phyloP scores from a whole-genome alignment of 2,797 vertebrate species.

The Chelon auratus region DNA sequence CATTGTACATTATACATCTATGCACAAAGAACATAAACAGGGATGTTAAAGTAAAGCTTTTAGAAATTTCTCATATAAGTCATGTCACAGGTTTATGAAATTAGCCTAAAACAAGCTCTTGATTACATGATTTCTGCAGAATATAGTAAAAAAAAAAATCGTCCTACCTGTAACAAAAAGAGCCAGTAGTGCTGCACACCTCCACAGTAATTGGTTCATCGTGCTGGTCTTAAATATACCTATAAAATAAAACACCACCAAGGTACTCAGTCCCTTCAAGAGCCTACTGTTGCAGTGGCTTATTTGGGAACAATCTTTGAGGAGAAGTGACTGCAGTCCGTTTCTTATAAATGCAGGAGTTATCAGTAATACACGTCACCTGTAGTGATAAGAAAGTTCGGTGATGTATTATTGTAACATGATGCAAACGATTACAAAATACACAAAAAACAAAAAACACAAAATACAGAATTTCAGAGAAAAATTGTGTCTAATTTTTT shows the following conservation, averaged over 20 bases:
- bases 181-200: constrained; percentile 41
- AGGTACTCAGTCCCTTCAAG: neutral
- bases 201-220: constrained; percentile 43
- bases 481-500: neutral
- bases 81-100: too few species aligned
- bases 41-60: too few species aligned
- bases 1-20: neutral
- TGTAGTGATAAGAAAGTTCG: constrained; percentile 35
- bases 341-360: neutral
- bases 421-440: neutral
- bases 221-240: constrained; percentile 3
- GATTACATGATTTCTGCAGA: neutral
- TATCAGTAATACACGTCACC: neutral
- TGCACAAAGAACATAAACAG: too few species aligned
- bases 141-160: too few species aligned
- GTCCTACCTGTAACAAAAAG: constrained; percentile 55
- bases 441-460: too few species aligned
- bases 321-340: neutral
- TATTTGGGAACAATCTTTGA: neutral
- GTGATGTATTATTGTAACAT: neutral
- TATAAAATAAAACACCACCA: too few species aligned
- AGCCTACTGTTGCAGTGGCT: neutral
- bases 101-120: neutral
- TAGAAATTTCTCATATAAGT: too few species aligned
- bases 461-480: too few species aligned